phyloP scores from a whole-genome alignment of 1,140 invertebrate species.

The Neodiprion lecontei region DNA sequence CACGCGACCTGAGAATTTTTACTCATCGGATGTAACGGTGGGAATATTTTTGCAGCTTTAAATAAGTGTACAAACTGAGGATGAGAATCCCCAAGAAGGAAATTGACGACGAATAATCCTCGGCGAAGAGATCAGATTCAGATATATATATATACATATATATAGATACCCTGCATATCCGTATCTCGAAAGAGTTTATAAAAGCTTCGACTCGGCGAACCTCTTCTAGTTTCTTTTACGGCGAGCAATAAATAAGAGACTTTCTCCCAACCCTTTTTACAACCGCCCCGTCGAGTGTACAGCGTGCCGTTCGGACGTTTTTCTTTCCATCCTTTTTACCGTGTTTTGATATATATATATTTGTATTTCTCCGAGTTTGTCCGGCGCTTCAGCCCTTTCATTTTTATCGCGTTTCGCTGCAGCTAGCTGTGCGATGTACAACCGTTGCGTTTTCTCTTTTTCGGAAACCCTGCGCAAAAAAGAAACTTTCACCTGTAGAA shows the following conservation, averaged over 20 bases:
- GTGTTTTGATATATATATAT: slow-evolving; percentile 11
- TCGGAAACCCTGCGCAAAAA: too few relatives aligned
- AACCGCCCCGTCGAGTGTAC: background rate
- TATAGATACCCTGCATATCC: too few relatives aligned
- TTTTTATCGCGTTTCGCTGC: slow-evolving; percentile 12
- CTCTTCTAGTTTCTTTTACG: slow-evolving; percentile 38
- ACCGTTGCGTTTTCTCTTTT: too few relatives aligned
- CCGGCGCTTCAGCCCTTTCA: background rate
- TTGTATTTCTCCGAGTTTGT: background rate
- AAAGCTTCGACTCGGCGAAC: background rate
- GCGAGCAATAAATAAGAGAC: slow-evolving; percentile 47
- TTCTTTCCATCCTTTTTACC: slow-evolving; percentile 25
- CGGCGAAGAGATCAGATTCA: too few relatives aligned
- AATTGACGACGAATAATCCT: too few relatives aligned
- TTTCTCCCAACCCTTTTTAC: slow-evolving; percentile 56
- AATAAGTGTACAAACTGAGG: too few relatives aligned
- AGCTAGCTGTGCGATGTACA: too few relatives aligned
- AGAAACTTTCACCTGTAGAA: background rate
- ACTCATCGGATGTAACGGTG: too few relatives aligned
- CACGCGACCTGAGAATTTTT: too few relatives aligned
- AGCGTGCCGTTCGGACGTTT: slow-evolving; percentile 18
- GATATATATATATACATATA: too few relatives aligned
- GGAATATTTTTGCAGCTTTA: too few relatives aligned
- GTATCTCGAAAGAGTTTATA: background rate
- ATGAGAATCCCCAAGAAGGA: too few relatives aligned